Conservation (phyloP, 2,797 vertebrate species). For the Gymnothorax javanicus region DNA sequence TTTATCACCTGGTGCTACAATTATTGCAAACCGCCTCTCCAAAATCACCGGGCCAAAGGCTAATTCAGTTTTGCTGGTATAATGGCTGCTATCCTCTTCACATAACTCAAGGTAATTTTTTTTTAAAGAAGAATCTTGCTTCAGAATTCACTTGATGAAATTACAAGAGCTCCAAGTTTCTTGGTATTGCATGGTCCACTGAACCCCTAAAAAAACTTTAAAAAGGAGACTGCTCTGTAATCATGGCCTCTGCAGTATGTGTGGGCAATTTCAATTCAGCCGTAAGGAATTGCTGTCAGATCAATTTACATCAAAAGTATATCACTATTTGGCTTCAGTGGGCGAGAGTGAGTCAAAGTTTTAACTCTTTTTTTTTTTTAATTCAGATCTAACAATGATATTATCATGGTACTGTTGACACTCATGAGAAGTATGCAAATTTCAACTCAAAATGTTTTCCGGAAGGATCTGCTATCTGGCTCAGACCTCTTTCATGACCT, state of each 20-base stretch:
- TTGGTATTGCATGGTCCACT: background rate
- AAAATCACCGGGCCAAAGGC: background rate
- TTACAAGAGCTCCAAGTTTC: background rate
- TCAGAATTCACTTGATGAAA: constrained; percentile 9
- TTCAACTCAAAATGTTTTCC: too few species aligned
- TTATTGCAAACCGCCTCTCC: constrained; percentile 16
- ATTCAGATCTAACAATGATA: background rate
- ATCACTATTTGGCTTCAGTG: background rate
- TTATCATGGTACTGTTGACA: background rate
- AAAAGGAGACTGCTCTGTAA: background rate
- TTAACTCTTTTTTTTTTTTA: background rate
- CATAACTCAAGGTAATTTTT: background rate
- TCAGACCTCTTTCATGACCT: background rate
- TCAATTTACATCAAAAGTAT: background rate
- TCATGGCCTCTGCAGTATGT: background rate
- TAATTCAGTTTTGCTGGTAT: background rate
- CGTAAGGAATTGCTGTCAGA: background rate
- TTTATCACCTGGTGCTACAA: background rate
- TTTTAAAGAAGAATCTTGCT: too few species aligned
- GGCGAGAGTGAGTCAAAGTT: background rate
- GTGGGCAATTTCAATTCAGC: background rate
- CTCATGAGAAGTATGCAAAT: background rate
- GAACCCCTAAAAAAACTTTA: background rate
- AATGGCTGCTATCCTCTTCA: background rate
- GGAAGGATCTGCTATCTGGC: background rate